Conservation (phyloP, 2,113 vertebrate species). For the Fukomys damarensis region DNA sequence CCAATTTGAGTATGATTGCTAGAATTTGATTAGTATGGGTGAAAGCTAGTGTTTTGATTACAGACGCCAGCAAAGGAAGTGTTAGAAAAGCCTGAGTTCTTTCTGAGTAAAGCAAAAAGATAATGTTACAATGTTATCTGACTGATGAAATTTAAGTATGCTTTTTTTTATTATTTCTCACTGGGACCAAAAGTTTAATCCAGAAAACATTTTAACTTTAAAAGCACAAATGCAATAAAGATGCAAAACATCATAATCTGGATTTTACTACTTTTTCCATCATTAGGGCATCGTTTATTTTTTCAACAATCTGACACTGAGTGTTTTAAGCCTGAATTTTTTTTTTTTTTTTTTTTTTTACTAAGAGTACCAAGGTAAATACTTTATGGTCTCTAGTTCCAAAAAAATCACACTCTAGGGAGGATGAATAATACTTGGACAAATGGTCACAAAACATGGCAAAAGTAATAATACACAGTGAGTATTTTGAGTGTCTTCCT, state of each 20-base stretch:
- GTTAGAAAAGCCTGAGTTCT: slow-evolving; percentile 48
- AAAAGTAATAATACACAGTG: background rate
- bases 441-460: slow-evolving; percentile 27
- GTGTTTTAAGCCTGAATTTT: background rate
- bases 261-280: slow-evolving; percentile 6
- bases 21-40: slow-evolving; percentile 17
- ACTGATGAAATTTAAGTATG: slow-evolving; percentile 52
- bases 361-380: background rate
- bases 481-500: background rate
- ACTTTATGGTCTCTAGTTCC: background rate
- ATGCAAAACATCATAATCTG: background rate
- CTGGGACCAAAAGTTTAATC: background rate
- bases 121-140: slow-evolving; percentile 45
- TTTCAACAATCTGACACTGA: background rate
- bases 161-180: slow-evolving; percentile 15
- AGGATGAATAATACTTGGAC: background rate
- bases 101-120: slow-evolving; percentile 58
- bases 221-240: background rate
- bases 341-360: background rate
- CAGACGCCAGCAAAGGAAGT: slow-evolving; percentile 37
- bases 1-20: background rate
- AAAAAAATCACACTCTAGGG: slow-evolving; percentile 14
- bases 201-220: slow-evolving; percentile 1
- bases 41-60: slow-evolving; percentile 60
- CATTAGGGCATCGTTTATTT: background rate